Evolutionary conservation across 37 sponge, comb jelly and placozoan species (phyloP).

Genomic region (Chondrosia reniformis): DNA sequence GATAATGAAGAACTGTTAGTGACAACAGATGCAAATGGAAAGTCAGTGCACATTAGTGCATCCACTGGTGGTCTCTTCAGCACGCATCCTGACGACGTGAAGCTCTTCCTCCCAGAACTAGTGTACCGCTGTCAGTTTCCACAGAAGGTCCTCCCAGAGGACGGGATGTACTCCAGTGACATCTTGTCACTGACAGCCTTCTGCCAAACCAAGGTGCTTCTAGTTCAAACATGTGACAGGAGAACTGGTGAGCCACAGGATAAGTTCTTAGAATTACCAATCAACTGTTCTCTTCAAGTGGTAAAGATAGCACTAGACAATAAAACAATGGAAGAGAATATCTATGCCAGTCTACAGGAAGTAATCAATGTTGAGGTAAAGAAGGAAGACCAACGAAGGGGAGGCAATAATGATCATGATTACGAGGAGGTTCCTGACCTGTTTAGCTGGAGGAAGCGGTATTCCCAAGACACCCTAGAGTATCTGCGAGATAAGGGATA

Average conservation of each 20-base stretch:
- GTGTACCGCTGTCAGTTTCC: slow-evolving; percentile 23
- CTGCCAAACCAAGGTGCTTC: background rate
- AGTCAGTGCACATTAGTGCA: background rate
- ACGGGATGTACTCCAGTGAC: background rate
- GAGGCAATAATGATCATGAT: background rate
- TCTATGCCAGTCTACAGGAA: background rate
- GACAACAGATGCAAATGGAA: background rate
- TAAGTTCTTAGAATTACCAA: background rate
- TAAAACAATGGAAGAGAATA: background rate
- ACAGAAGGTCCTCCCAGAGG: background rate
- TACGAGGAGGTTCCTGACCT: background rate
- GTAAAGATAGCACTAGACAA: background rate
- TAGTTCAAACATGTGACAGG: background rate
- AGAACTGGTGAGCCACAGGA: too few species aligned
- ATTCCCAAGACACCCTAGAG: too few species aligned
- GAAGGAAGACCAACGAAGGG: background rate
- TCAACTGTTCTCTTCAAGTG: background rate
- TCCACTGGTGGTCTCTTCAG: slow-evolving; percentile 53
- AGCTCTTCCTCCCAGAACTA: slow-evolving; percentile 53
- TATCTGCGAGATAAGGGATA: too few species aligned
- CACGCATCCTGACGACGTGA: slow-evolving; percentile 50
- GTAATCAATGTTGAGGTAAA: too few species aligned
- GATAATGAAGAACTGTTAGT: background rate
- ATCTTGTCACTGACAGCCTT: background rate
- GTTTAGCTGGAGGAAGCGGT: too few species aligned